These are phyloP conservation scores for Drosophila glabriapex DNA, from an alignment of 2,888 invertebrate genomes.

Conservation along the genomic window DNA sequence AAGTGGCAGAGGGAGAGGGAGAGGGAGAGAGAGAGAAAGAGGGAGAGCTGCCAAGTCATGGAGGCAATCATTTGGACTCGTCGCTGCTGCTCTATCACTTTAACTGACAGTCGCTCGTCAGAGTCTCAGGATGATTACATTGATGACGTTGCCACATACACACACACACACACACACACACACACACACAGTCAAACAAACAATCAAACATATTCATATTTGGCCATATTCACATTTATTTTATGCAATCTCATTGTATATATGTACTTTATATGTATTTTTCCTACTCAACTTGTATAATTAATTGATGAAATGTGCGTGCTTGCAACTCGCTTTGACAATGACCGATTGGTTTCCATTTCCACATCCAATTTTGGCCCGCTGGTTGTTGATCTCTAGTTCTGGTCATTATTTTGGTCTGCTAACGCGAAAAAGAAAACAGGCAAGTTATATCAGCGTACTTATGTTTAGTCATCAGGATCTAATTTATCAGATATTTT, in stretches of 20 bases:
- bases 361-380: constrained; percentile 35
- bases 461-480: constrained; percentile 79
- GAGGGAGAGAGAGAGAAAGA: constrained; percentile 32
- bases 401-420: constrained; percentile 22
- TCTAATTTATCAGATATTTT: constrained; percentile 76
- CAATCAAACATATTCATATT: constrained; percentile 44
- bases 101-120: constrained; percentile 76
- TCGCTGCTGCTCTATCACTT: constrained; percentile 71
- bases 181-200: background rate
- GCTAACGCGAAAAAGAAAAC: background rate
- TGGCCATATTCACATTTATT: constrained; percentile 30
- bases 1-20: constrained; percentile 4
- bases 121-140: constrained; percentile 76
- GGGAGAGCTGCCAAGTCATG: constrained; percentile 69
- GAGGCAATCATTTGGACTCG: constrained; percentile 79
- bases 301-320: constrained; percentile 83
- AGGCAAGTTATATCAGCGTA: background rate
- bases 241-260: constrained; percentile 68
- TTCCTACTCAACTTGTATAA: constrained; percentile 57
- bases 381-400: constrained; percentile 11
- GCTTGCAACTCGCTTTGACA: constrained; percentile 70
- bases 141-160: constrained; percentile 80
- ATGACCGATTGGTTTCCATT: constrained; percentile 81
- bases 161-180: constrained; percentile 2
- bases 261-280: background rate